Evolutionary conservation across 1,140 invertebrate genomes (phyloP).

Genomic region (Amphibalanus amphitrite): DNA sequence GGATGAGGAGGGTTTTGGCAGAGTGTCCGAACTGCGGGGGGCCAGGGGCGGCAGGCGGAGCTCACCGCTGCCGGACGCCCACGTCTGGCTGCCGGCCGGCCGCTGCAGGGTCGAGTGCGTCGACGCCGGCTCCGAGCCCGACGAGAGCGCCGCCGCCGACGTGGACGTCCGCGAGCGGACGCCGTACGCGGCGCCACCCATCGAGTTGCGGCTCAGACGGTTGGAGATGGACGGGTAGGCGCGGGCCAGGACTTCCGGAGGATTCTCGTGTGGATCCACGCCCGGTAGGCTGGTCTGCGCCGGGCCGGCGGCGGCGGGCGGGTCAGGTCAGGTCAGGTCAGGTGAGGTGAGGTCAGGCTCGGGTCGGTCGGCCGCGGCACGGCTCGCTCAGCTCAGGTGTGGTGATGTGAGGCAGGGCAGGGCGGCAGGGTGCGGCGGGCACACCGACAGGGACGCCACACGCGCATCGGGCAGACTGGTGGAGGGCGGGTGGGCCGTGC

Average conservation of each 20-base stretch:
- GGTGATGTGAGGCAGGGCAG: too few species aligned
- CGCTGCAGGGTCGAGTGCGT: neutral
- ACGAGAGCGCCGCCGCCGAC: neutral
- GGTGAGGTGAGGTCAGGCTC: too few species aligned
- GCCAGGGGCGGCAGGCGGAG: neutral
- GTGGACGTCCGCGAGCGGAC: neutral
- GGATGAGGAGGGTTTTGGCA: neutral
- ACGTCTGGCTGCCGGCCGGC: neutral
- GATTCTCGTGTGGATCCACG: too few species aligned
- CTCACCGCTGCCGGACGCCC: neutral
- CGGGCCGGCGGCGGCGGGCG: too few species aligned
- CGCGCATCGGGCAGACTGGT: constrained; percentile 14
- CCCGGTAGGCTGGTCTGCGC: too few species aligned
- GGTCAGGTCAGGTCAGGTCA: too few species aligned
- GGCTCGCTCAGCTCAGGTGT: too few species aligned
- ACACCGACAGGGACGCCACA: neutral
- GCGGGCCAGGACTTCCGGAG: too few species aligned
- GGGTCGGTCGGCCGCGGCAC: too few species aligned
- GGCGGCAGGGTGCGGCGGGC: too few species aligned
- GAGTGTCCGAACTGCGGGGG: neutral
- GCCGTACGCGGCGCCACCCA: neutral
- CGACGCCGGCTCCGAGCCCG: neutral
- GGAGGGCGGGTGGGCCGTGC: constrained; percentile 15
- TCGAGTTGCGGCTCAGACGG: neutral
- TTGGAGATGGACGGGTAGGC: too few species aligned